Evolutionary conservation across 2,113 vertebrate genomes (phyloP), one percentile per base, ranked within the genome.

Genomic region (Caracal caracal): DNA sequence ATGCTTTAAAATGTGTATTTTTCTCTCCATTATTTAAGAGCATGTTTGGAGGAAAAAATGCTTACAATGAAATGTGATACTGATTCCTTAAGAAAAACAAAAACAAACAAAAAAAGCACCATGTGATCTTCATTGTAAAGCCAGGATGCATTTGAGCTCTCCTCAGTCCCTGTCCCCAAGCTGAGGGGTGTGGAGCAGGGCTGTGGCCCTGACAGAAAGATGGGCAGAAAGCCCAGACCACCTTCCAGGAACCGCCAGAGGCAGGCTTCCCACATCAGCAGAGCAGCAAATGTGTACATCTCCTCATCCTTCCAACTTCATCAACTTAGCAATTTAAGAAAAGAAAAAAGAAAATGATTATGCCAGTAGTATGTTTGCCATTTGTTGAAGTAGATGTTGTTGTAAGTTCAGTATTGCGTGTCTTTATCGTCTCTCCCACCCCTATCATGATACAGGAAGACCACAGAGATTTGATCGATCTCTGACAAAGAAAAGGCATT

Each of bases 251-350:
- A 87, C 96, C 96, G 92, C 94, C 96, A 96, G 98, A 97, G 79
- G 96, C 84, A 90, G 80, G 98, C 98, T 98, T 98, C 96, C 80
- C 97, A 95, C 97, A 97, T 98, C 97, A 90, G 92, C 94, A 96
- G 94, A 97, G 91, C 97, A 97, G 98, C 98, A 98, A 98, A 98
- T 95, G 95, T 95, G 87, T 95, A 94, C 97, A 97, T 90, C 97
- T 96, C 86, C 98, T 98, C 97, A 96, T 97, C 98, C 98, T 99
- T 99, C 98, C 98, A 97, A 98, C 97, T 98, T 98, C 96, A 94
- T 97, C 96, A 97, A 97, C 93, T 98, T 98, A 87, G 92, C 93
- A 98, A 87, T 97, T 97, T 97, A 96, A 98, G 98, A 98, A 98
- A 98, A 96, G 98, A 98, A 98, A 98, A 98, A 4, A 30, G 9